These are phyloP conservation scores for Nebria ingens DNA, from an alignment of 1,140 invertebrate species.

Conservation along the genomic window DNA sequence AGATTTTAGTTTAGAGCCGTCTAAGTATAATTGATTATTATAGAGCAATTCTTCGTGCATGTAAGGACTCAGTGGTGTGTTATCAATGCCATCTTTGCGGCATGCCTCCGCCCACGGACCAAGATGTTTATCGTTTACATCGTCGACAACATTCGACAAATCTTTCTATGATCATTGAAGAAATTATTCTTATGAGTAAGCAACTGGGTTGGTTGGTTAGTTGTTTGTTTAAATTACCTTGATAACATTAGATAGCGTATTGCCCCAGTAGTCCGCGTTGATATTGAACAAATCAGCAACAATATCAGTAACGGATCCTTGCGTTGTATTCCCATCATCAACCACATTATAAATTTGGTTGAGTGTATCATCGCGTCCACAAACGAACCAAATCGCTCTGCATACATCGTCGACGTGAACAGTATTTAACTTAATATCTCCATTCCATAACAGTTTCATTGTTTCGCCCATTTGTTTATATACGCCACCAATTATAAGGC, in stretches of 20 bases:
- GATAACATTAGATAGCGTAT: constrained; percentile 62
- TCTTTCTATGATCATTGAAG: constrained; percentile 43
- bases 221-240: constrained; percentile 48
- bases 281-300: constrained; percentile 77
- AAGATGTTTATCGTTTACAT: constrained; percentile 87
- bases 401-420: constrained; percentile 76
- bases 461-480: constrained; percentile 81
- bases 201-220: too few species aligned
- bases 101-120: constrained; percentile 81
- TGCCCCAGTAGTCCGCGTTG: constrained; percentile 77
- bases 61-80: constrained; percentile 79
- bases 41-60: constrained; percentile 70
- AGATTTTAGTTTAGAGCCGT: constrained; percentile 53
- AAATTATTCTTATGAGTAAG: background rate
- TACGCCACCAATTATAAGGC: constrained; percentile 74
- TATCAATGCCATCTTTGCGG: constrained; percentile 58
- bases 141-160: constrained; percentile 67
- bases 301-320: constrained; percentile 67
- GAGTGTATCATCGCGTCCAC: constrained; percentile 38
- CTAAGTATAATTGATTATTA: constrained; percentile 67
- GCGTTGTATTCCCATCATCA: constrained; percentile 71
- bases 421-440: constrained; percentile 75
- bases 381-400: constrained; percentile 63
- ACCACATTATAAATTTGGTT: constrained; percentile 69
- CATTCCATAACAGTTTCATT: constrained; percentile 85